Evolutionary conservation across 2,888 invertebrate genomes (phyloP).

Genomic region (Protophormia terraenovae): DNA sequence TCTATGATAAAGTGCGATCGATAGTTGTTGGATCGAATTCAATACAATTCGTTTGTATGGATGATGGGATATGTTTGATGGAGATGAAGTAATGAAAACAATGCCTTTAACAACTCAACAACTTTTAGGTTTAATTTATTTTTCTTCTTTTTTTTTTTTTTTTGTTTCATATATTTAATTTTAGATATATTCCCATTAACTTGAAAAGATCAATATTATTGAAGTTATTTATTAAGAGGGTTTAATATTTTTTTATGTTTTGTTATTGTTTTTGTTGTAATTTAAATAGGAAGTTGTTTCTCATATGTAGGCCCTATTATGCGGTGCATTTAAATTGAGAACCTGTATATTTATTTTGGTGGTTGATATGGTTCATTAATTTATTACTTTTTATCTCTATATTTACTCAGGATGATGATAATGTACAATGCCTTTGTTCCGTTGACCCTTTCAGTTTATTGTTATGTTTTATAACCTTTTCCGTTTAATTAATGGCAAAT

Average conservation of each 20-base stretch:
- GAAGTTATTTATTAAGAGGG: slow-evolving; percentile 32
- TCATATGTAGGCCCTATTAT: slow-evolving; percentile 3
- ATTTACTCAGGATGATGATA: slow-evolving; percentile 18
- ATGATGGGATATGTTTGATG: neutral
- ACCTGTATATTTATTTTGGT: slow-evolving; percentile 36
- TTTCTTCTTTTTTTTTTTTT: neutral
- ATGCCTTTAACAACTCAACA: slow-evolving; percentile 61
- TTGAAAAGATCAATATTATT: slow-evolving; percentile 23
- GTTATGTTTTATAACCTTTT: slow-evolving; percentile 18
- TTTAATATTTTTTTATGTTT: neutral
- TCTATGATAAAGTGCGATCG: slow-evolving; percentile 59
- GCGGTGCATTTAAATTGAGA: neutral
- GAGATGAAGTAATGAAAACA: slow-evolving; percentile 60
- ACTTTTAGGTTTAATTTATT: slow-evolving; percentile 46
- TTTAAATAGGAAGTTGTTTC: slow-evolving; percentile 32
- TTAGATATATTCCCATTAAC: slow-evolving; percentile 19
- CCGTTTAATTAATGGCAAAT: neutral
- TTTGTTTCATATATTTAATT: neutral
- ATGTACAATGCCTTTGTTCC: slow-evolving; percentile 29
- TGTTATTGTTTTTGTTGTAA: neutral
- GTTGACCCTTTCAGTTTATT: slow-evolving; percentile 1
- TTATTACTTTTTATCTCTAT: slow-evolving; percentile 11
- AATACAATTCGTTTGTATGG: neutral
- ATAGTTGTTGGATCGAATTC: neutral
- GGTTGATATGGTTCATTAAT: slow-evolving; percentile 47